Base-by-base conservation (phyloP, 2,113 vertebrate species). In the Urocolius indicus region DNA sequence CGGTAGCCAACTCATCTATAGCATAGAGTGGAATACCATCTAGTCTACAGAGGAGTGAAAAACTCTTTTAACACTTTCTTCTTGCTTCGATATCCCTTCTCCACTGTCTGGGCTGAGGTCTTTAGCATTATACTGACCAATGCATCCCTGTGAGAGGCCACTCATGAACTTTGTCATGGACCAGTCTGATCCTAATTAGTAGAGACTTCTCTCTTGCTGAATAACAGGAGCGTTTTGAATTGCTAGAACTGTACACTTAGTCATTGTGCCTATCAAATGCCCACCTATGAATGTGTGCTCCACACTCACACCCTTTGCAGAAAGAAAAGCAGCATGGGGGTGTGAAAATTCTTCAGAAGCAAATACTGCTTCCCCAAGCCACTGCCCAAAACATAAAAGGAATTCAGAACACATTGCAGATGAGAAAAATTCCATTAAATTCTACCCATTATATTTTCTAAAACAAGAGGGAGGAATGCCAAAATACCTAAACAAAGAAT, bases 401-500 rank as follows among this genome's bases (percentile, higher is more conserved):
- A 69, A 87, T 45, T 66, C 62, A 84, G 41, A 89, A 84, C n/a
- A 76, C 41, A 24, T 16, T 62, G 71, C 57, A 83, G 77, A 91
- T 91, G 63, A 95, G 84, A 93, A 90, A 91, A 91, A 79, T 10
- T 38, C 82, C 65, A 77, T 83, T 95, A 94, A 84, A 84, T 84
- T 90, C 79, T 74, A 77, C 15, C 27, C 82, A 90, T 85, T 95
- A 59, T 62, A 74, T 84, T 93, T 88, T 91, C 90, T 90, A 74
- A 91, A 95, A 74, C 68, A 94, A 90, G 87, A 80, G 63, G 93
- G 87, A 83, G 27, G 12, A 74, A 7, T 45, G 93, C 94, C 95
- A 94, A 85, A 96, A 86, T 84, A 93, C 68, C 87, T 86, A 77
- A 95, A 95, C 87, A 90, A 96, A 95, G 89, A 16, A 71, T 27